These are phyloP conservation scores for Agapornis canus DNA, from an alignment of 2,797 vertebrate genomes.

Conservation along the genomic window DNA sequence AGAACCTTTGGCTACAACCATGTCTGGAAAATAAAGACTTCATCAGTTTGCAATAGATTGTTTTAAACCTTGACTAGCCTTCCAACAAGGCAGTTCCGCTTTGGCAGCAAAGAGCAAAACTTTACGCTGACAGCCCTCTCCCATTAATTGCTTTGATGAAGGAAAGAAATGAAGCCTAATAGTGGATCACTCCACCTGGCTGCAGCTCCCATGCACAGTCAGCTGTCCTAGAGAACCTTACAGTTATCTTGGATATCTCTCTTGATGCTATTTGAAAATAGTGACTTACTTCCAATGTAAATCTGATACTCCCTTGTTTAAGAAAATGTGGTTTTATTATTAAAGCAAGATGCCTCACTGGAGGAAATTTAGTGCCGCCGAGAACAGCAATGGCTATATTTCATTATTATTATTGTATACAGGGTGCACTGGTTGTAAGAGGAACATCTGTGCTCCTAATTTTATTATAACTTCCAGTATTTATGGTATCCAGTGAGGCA, in stretches of 20 bases:
- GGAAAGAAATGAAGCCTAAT: constrained; percentile 66
- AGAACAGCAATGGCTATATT: constrained; percentile 53
- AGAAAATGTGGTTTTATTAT: constrained; percentile 63
- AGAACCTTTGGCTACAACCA: background rate
- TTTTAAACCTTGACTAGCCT: background rate
- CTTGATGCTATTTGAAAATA: background rate
- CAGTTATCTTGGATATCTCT: background rate
- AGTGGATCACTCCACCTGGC: background rate
- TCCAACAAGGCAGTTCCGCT: background rate
- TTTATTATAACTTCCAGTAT: constrained; percentile 66
- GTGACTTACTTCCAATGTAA: constrained; percentile 44
- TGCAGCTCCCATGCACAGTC: constrained; percentile 16
- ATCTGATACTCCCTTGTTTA: constrained; percentile 54
- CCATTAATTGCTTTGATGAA: constrained; percentile 21
- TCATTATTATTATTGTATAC: constrained; percentile 71
- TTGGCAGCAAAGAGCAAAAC: background rate
- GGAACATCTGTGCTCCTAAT: constrained; percentile 72
- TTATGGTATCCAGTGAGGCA: constrained; percentile 52
- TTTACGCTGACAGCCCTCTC: background rate
- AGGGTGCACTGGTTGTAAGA: constrained; percentile 58
- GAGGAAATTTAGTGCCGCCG: constrained; percentile 34
- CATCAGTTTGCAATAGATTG: background rate
- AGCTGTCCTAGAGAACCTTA: constrained; percentile 47
- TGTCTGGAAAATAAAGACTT: background rate
- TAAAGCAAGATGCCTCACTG: constrained; percentile 60